Conservation (phyloP, 2,113 vertebrate species). For the Sterna hirundo region DNA sequence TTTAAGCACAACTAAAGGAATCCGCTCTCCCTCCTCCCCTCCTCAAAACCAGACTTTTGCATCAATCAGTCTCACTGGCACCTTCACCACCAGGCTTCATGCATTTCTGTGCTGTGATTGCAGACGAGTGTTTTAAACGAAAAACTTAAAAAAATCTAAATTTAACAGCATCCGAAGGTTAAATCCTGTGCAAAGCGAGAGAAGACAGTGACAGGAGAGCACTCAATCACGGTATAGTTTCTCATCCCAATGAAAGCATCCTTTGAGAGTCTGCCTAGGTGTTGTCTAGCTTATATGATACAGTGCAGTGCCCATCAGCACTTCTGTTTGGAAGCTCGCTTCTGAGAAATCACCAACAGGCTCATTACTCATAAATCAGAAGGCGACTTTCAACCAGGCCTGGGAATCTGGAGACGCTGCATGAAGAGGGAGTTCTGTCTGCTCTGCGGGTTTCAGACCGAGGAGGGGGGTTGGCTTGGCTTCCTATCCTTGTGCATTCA, state of each 20-base stretch:
- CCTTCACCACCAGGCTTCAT: background rate
- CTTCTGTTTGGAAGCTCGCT: slow-evolving; percentile 24
- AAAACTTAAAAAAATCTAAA: background rate
- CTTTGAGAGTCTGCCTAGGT: slow-evolving; percentile 56
- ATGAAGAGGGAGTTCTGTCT: slow-evolving; percentile 29
- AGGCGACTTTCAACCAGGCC: slow-evolving; percentile 3
- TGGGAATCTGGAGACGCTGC: background rate
- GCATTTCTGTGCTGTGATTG: background rate
- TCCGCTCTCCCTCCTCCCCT: background rate
- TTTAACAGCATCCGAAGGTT: slow-evolving; percentile 14
- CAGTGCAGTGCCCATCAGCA: slow-evolving; percentile 53
- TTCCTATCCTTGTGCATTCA: slow-evolving; percentile 24
- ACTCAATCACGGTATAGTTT: background rate
- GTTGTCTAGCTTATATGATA: slow-evolving; percentile 28
- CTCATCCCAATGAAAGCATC: slow-evolving; percentile 15
- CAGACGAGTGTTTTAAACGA: slow-evolving; percentile 2
- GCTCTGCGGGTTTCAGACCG: background rate
- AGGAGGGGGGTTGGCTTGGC: background rate
- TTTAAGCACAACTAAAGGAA: slow-evolving; percentile 35
- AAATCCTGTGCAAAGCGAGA: background rate
- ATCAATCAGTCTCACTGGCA: slow-evolving; percentile 53
- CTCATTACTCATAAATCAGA: slow-evolving; percentile 46
- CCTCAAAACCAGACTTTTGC: slow-evolving; percentile 23
- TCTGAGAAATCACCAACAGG: slow-evolving; percentile 37
- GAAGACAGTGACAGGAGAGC: slow-evolving; percentile 28